Base-by-base conservation (phyloP, 35 echinoderm and acorn worm species). In the Ophioderma brevispina region DNA sequence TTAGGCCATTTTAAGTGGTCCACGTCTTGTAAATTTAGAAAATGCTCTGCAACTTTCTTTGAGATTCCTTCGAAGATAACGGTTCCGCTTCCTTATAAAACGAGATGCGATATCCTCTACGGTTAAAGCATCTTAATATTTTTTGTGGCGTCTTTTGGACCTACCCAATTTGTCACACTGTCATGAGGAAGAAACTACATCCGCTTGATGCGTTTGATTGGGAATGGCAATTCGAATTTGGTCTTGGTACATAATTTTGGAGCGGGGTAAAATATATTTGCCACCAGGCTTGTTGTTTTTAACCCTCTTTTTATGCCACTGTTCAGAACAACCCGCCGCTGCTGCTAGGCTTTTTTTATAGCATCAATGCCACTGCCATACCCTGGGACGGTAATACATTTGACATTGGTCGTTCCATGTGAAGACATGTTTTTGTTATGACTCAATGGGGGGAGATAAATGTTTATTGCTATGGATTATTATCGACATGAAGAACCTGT, bases 21-120 rank as follows among this genome's bases (percentile, higher is more conserved):
- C 28, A 25, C 59, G 15, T n/a, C 28, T 46, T 70, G n/a, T 70
- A 70, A 30, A 70, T 70, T 70, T 8, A 15, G n/a, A n/a, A 70
- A 70, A 70, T n/a, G 59, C 59, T 70, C 1, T 15, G 78, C 78
- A 80, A 80, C 78, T 80, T 80, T n/a, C 78, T 34, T n/a, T 4
- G 32, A 36, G 84, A 35, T 36, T 76, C 52, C n/a, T 86, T 86
- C 25, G 59, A n/a, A n/a, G n/a, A n/a, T 40, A 86, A 59, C 6
- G 84, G 84, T 37, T 86, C 84, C 70, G 84, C 84, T 39, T n/a
- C n/a, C n/a, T 38, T 76, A 32, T 86, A n/a, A 38, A n/a, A 75
- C 55, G n/a, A 13, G 55, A 18, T 21, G 84, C 84, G 18, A 86
- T 56, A 40, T 80, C 78, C 3, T 75, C 64, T 13, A 86, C 56